Evolutionary conservation across 2,797 vertebrate species (phyloP), one percentile per base, ranked within the genome.

Genomic region (Coendou prehensilis): DNA sequence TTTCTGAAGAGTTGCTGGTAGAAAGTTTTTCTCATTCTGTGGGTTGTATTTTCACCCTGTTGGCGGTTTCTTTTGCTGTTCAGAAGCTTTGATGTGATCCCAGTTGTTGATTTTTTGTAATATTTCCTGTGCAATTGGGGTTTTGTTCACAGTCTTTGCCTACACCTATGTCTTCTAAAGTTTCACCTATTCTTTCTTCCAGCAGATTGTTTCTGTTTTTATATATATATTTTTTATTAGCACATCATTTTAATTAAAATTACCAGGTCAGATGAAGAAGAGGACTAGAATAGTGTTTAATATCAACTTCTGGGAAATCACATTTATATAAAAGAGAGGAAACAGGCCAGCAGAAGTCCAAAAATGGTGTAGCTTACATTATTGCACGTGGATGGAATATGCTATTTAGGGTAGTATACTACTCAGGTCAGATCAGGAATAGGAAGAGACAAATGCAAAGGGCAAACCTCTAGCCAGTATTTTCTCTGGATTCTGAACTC

Each of bases 171-270:
- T 41, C 67, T 71, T 71, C n/a, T 41, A 71, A 22, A 37, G n/a
- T 37, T 69, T 69, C 8, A 37, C n/a, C n/a, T 67, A 33, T 33
- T 64, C 64, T n/a, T n/a, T 67, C 30, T n/a, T 67, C 64, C 64
- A 67, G 30, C 14, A 33, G 33, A n/a, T 67, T 67, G 30, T 67
- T 67, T 67, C 28, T 67, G 3, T 67, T 67, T 67, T 67, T 67
- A n/a, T 63, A 61, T n/a, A n/a, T n/a, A n/a, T n/a, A n/a, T n/a
- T n/a, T n/a, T n/a, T n/a, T n/a, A 41, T 41, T 41, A 41, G 26
- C 18, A 95, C 93, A 98, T 98, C 94, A 98, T 98, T 98, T 98
- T 97, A 98, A 94, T 97, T 75, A 93, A 91, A 97, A 97, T 87
- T 52, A 97, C 95, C 20, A 95, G 56, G 94, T 98, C 30, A 88